A percentile compares a stretch with the other conserved stretches of the same genome.
These are phyloP conservation scores for Botrylloides violaceus DNA, from an alignment of 23 tunicate genomes.

Conservation along the genomic window DNA sequence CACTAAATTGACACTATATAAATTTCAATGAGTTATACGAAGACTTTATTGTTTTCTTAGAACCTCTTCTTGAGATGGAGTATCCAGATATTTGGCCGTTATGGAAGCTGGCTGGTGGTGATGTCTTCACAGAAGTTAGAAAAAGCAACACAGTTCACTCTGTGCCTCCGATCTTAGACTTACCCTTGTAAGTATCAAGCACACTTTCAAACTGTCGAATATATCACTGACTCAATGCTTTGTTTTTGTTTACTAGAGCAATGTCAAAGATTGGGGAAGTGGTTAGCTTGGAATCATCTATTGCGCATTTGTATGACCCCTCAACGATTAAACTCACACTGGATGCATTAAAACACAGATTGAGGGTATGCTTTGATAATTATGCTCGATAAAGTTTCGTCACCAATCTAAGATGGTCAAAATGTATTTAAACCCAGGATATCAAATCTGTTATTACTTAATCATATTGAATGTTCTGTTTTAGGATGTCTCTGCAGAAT, in stretches of 20 bases:
- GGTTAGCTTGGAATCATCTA: conserved; percentile 37
- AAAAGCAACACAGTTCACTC: conserved; percentile 34
- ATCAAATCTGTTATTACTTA: no score
- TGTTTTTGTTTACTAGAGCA: neutral
- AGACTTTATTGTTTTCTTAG: neutral
- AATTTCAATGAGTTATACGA: neutral
- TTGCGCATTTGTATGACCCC: conserved; percentile 71
- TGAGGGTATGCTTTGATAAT: no score
- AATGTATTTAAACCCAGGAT: no score
- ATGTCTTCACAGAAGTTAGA: conserved; percentile 40
- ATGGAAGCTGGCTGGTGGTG: conserved; percentile 98
- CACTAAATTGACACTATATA: neutral
- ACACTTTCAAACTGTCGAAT: neutral
- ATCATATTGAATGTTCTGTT: neutral
- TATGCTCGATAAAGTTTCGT: no score
- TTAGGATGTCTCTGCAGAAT: conserved; percentile 21
- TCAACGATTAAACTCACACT: conserved; percentile 33
- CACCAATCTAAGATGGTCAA: no score
- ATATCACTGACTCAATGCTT: neutral
- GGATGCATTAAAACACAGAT: conserved; percentile 45
- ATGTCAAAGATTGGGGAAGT: conserved; percentile 38
- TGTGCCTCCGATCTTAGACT: conserved; percentile 42
- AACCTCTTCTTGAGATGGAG: conserved; percentile 41
- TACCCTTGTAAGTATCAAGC: conserved; percentile 39
- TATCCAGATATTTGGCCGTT: conserved; percentile 65